phyloP scores from a whole-genome alignment of 1,140 invertebrate genomes.

The Hormaphis cornu region DNA sequence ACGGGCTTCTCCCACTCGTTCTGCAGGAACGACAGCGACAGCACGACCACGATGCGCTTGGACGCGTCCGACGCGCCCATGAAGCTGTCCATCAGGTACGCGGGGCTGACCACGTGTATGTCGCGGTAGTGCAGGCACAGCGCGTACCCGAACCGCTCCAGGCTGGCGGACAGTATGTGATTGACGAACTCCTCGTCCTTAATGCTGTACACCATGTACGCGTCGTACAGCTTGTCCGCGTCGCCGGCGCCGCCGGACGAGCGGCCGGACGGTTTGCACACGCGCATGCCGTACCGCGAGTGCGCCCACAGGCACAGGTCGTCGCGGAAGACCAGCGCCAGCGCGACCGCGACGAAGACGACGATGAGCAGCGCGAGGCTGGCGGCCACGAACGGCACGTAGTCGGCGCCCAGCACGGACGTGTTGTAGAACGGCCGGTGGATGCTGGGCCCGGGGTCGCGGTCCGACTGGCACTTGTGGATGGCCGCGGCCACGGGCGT shows the following conservation, averaged over 20 bases:
- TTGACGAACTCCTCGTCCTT: constrained; percentile 83
- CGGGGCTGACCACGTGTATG: constrained; percentile 66
- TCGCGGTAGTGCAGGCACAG: constrained; percentile 79
- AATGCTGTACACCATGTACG: constrained; percentile 82
- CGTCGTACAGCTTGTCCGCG: constrained; percentile 76
- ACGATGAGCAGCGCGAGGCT: constrained; percentile 66
- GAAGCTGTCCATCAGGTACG: constrained; percentile 67
- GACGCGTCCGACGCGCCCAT: constrained; percentile 83
- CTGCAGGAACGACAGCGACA: constrained; percentile 86
- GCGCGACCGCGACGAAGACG: constrained; percentile 60
- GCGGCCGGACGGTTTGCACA: constrained; percentile 68
- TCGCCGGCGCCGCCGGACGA: constrained; percentile 68
- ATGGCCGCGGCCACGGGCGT: constrained; percentile 51
- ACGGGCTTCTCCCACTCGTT: constrained; percentile 91
- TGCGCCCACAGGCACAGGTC: constrained; percentile 66
- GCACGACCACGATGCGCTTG: constrained; percentile 75
- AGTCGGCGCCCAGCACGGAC: constrained; percentile 49
- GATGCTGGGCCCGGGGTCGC: constrained; percentile 52
- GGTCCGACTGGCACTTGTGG: constrained; percentile 50
- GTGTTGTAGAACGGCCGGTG: constrained; percentile 50
- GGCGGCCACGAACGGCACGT: constrained; percentile 62
- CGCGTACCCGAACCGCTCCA: constrained; percentile 47
- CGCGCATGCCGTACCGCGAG: constrained; percentile 70
- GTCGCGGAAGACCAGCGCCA: constrained; percentile 60
- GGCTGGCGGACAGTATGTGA: constrained; percentile 68